Evolutionary conservation across 92 coral and sea anemone species (phyloP).

Genomic region (Virgularia gustaviana): DNA sequence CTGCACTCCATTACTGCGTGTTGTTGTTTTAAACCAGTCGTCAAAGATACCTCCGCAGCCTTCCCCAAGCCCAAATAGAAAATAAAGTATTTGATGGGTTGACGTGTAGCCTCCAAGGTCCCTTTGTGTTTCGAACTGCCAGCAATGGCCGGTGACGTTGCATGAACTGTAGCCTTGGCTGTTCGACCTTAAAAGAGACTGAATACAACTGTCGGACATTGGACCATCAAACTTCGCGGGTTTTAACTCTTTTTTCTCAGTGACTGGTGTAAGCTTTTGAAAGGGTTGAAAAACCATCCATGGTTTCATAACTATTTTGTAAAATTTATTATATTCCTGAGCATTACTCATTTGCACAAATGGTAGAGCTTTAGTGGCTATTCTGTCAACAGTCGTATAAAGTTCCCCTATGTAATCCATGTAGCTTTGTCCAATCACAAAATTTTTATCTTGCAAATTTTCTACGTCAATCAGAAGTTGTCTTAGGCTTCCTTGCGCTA

Average conservation of each 20-base stretch:
- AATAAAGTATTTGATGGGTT: slow-evolving; percentile 36
- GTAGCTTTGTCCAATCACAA: not conserved
- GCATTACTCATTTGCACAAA: slow-evolving; percentile 16
- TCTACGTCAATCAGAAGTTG: slow-evolving; percentile 22
- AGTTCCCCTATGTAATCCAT: slow-evolving; percentile 4
- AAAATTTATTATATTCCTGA: not conserved
- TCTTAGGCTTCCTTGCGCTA: slow-evolving; percentile 25
- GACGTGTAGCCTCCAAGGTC: slow-evolving; percentile 26
- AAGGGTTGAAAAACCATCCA: slow-evolving; percentile 1
- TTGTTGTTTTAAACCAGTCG: slow-evolving; percentile 8
- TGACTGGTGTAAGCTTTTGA: not conserved
- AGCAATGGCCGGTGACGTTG: slow-evolving; percentile 22
- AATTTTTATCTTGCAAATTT: not conserved
- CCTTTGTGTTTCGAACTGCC: slow-evolving; percentile 30
- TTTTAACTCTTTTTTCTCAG: not conserved
- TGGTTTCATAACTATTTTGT: slow-evolving; percentile 2
- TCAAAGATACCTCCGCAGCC: slow-evolving; percentile 11
- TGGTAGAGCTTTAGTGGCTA: slow-evolving; percentile 10
- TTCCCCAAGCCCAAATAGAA: slow-evolving; percentile 26
- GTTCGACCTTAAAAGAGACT: not conserved
- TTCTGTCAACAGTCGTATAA: not conserved
- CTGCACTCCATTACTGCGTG: not conserved
- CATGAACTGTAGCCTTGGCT: not conserved
- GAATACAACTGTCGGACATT: slow-evolving; percentile 18
- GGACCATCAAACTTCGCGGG: slow-evolving; percentile 15